Evolutionary conservation across 2,113 vertebrate species (phyloP), one percentile per base, ranked within the genome.

Genomic region (Charina bottae): DNA sequence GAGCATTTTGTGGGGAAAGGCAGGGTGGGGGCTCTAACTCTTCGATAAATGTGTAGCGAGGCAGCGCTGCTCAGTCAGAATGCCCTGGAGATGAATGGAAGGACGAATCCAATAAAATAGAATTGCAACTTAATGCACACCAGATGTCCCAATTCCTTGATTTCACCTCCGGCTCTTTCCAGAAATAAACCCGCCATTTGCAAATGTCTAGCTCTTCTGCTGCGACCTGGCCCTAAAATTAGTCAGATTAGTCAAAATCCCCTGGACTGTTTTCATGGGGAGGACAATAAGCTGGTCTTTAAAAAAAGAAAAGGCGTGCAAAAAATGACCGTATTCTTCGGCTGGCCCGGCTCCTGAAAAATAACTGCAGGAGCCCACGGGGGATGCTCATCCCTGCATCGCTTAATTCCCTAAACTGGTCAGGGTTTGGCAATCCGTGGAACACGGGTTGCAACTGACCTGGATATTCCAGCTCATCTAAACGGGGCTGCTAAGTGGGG

Each of bases 21-120:
- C 49, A 5, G 49, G 49, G 6, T 5, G 49, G 49, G 5, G 49
- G 6, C 2, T 49, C 49, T 49, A 49, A 49, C 49, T 49, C 49
- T 6, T 6, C 49, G 6, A 49, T 46, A 49, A 24, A 1, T 1
- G 58, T 28, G 49, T 0, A n/a, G 3, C 8, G 0, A 21, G 86
- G 87, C 49, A 72, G 0, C 23, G 0, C 3, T 0, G 26, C 8
- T 62, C 10, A 0, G 19, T 0, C 0, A 2, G 88, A 24, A 0
- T 33, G 83, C 78, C n/a, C 13, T 19, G 13, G 0, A 0, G 0
- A 0, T 0, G 2, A 0, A 0, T 0, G 60, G 0, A 6, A 2
- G 0, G 5, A 91, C 83, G 89, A 58, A 89, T 58, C 91, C 46
- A 1, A 2, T 1, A 0, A 0, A 21, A 0, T 15, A 33, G 37